Evolutionary conservation across 2,888 invertebrate species (phyloP), one percentile per base, ranked within the genome.

Genomic region (Eristalis tenax): DNA sequence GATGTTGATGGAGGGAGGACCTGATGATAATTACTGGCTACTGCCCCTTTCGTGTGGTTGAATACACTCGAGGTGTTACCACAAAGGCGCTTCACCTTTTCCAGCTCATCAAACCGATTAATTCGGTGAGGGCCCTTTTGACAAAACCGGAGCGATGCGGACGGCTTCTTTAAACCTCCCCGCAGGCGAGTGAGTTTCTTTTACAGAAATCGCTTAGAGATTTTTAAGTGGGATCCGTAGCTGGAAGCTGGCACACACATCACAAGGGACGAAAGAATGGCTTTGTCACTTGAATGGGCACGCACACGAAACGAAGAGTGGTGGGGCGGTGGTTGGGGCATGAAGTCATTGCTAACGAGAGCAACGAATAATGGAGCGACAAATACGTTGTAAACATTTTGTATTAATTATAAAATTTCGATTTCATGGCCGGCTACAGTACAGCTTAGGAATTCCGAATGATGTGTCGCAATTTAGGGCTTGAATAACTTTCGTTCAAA

Each of bases 61-160:
- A 82, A 70, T 83, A 78, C 75, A 76, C 82, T 83, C 73, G 64
- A 83, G 79, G 80, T 80, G 79, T 64, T 71, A 76, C 79, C 79
- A 71, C 68, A 79, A 79, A 73, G 64, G 76, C 57, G 40, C 64
- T 76, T 80, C 76, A 83, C 64, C 75, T 83, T 83, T 87, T 87
- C 66, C 83, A 80, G 76, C 80, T 83, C 87, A 87, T 76, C 83
- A 80, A 87, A 69, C 79, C 71, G 68, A 76, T 80, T 83, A 76
- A 76, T 83, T 79, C 71, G 35, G 22, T 26, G 23, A 63, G 23
- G 70, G 66, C 56, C 11, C 50, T 50, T 50, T 50, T 50, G 50
- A 18, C 8, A 50, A 50, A 50, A 50, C 50, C 8, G 18, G 18
- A 50, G 50, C 50, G 18, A 50, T 43, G 50, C 50, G 38, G 13